phyloP scores from a whole-genome alignment of 2,888 invertebrate genomes.

The Iphiclides podalirius region DNA sequence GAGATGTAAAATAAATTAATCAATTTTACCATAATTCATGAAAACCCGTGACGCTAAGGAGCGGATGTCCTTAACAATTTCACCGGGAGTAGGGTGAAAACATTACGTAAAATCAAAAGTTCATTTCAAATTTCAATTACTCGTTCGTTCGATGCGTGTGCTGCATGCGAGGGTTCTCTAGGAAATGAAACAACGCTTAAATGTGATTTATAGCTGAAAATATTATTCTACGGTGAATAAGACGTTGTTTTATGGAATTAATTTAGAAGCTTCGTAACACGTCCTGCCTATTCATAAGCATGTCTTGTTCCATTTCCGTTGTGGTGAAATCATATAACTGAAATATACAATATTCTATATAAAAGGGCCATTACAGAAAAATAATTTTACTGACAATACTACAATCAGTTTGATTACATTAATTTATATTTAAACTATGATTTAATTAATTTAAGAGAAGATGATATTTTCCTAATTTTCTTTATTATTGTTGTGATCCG shows the following conservation, averaged over 20 bases:
- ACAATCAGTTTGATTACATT: too few species aligned
- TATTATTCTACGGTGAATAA: conserved; percentile 71
- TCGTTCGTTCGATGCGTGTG: conserved; percentile 76
- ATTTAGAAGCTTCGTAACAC: conserved; percentile 43
- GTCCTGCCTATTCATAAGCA: neutral
- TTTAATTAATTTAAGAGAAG: too few species aligned
- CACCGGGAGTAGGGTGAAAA: conserved; percentile 61
- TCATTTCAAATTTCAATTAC: conserved; percentile 77
- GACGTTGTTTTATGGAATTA: conserved; percentile 71
- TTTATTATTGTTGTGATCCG: too few species aligned
- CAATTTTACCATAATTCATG: conserved; percentile 25
- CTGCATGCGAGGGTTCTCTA: conserved; percentile 59
- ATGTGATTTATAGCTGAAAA: conserved; percentile 74
- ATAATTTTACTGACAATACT: too few species aligned
- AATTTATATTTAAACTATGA: too few species aligned
- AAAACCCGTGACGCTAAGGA: conserved; percentile 47
- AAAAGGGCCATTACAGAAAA: too few species aligned
- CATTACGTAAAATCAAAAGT: conserved; percentile 76
- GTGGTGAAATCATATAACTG: too few species aligned
- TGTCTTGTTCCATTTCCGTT: too few species aligned
- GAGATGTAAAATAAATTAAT: too few species aligned
- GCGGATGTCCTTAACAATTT: conserved; percentile 76
- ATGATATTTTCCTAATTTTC: too few species aligned
- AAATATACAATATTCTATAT: too few species aligned
- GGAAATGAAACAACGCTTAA: conserved; percentile 80